These are phyloP conservation scores for Ylistrum balloti DNA, from an alignment of 1,140 invertebrate genomes.

Conservation along the genomic window DNA sequence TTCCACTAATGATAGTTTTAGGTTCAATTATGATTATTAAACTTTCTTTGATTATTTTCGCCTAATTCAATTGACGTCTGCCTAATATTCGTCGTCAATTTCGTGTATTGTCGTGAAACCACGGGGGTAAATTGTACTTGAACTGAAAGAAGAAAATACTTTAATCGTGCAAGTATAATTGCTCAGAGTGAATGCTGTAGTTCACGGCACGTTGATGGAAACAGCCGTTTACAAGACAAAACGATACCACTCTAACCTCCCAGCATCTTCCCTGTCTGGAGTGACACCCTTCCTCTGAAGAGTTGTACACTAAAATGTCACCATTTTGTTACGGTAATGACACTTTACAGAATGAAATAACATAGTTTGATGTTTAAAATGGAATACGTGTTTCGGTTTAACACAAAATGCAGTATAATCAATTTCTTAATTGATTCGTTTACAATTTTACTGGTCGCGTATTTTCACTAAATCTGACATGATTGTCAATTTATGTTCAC, in stretches of 20 bases:
- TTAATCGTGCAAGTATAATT: not conserved
- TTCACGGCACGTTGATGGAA: not conserved
- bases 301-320: not conserved
- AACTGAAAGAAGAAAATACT: not conserved
- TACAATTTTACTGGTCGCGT: not conserved
- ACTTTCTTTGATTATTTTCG: not conserved
- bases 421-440: not conserved
- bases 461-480: not conserved
- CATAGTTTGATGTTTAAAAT: not conserved
- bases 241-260: not conserved
- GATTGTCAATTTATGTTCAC: conserved; percentile 9
- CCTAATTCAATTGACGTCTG: not conserved
- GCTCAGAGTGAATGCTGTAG: not conserved
- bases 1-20: no score
- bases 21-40: conserved; percentile 1
- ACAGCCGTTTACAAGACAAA: not conserved
- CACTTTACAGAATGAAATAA: not conserved
- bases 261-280: not conserved
- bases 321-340: not conserved
- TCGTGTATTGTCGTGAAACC: not conserved
- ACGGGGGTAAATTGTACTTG: not conserved
- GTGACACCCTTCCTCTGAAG: not conserved
- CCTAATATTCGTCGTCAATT: not conserved
- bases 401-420: not conserved
- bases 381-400: not conserved